Conservation (phyloP, 2,888 invertebrate species). For the Drosophila acutilabella region DNA sequence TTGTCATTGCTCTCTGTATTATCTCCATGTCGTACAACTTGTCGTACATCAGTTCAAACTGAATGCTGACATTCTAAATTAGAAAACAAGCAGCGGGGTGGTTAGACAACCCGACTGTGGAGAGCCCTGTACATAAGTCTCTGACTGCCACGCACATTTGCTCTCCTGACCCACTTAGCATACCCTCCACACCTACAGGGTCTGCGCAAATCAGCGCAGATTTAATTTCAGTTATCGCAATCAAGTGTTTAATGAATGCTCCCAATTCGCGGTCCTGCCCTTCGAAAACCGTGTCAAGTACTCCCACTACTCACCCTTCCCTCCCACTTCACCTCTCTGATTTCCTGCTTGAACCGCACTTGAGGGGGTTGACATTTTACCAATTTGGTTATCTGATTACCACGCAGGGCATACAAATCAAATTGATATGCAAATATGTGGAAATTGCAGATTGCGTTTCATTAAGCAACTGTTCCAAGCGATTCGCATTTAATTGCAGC, state of each 20-base stretch:
- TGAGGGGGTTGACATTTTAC: not conserved
- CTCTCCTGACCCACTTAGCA: too few relatives aligned
- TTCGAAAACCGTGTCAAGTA: conserved; percentile 40
- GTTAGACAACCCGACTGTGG: not conserved
- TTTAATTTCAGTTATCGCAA: conserved; percentile 25
- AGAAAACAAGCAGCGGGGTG: conserved; percentile 2
- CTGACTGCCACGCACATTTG: too few relatives aligned
- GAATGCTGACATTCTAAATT: conserved; percentile 20
- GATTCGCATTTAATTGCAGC: conserved; percentile 15
- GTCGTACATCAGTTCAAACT: conserved; percentile 6
- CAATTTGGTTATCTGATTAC: conserved; percentile 16
- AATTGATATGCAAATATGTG: conserved; percentile 43
- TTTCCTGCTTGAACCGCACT: not conserved
- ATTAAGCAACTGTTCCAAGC: conserved; percentile 27
- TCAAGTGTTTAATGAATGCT: conserved; percentile 58
- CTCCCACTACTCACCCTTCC: not conserved
- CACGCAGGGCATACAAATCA: conserved; percentile 6
- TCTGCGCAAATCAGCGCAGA: conserved; percentile 7
- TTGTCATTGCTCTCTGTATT: conserved; percentile 3
- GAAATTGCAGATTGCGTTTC: conserved; percentile 23
- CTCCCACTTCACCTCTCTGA: not conserved
- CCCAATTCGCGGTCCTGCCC: conserved; percentile 4
- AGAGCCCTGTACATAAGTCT: not conserved
- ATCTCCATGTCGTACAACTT: conserved; percentile 1
- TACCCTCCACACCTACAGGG: not conserved